A percentile compares a stretch with the other conserved stretches of the same genome.
Evolutionary conservation across 2,113 vertebrate genomes (phyloP).

Genomic region (Alligator sinensis): DNA sequence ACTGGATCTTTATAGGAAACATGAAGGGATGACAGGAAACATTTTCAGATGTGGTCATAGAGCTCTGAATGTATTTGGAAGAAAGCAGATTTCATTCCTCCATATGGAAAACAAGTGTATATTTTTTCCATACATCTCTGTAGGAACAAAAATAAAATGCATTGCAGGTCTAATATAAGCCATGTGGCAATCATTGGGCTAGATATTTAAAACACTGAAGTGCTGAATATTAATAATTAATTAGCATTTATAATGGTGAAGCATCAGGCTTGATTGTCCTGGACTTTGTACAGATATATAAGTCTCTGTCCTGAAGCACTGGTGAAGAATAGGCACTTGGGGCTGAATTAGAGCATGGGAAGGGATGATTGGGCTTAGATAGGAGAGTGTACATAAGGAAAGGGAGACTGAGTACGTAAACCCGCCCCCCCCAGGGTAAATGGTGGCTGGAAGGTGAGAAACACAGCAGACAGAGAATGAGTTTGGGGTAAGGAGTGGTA

Average conservation of each 20-base stretch:
- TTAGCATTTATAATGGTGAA: neutral
- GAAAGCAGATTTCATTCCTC: slow-evolving; percentile 4
- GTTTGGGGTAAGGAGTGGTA: neutral
- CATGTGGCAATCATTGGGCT: neutral
- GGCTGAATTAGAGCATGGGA: neutral
- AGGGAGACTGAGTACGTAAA: neutral
- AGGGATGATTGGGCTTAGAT: neutral
- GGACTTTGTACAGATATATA: neutral
- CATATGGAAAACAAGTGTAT: slow-evolving; percentile 4
- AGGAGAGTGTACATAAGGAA: neutral
- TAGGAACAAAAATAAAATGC: neutral
- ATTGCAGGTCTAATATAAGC: neutral
- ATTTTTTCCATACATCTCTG: neutral
- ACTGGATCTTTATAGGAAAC: slow-evolving; percentile 46
- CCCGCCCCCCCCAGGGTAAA: neutral
- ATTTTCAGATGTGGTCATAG: slow-evolving; percentile 45
- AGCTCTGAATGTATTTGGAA: slow-evolving; percentile 22
- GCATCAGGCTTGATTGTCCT: neutral
- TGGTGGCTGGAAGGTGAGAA: neutral
- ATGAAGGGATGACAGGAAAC: slow-evolving; percentile 29
- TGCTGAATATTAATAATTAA: neutral
- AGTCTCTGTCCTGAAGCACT: too few species aligned
- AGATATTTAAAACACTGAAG: neutral
- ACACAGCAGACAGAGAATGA: neutral
- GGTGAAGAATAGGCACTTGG: neutral